A percentile compares a stretch with the other conserved stretches of the same genome.
Evolutionary conservation across 1,140 invertebrate genomes (phyloP).

Genomic region (Helicoverpa armigera): DNA sequence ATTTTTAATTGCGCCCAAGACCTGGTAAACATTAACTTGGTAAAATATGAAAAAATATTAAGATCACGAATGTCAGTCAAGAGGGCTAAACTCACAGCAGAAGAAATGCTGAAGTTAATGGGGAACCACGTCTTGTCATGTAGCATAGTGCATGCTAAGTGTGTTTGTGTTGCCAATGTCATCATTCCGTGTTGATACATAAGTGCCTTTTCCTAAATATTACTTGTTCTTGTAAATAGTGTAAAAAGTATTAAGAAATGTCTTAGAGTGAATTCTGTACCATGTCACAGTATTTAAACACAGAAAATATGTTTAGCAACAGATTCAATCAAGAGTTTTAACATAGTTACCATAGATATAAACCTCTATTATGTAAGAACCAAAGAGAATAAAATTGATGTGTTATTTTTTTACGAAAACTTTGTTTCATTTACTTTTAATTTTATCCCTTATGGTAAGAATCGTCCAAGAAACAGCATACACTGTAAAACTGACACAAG

Average conservation of each 20-base stretch:
- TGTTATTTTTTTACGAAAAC: conserved; percentile 40
- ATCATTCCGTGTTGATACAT: not conserved
- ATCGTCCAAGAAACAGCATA: too few relatives aligned
- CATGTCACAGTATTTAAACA: not conserved
- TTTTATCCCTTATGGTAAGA: too few relatives aligned
- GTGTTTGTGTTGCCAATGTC: not conserved
- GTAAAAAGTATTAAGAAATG: conserved; percentile 4
- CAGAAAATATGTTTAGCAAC: not conserved
- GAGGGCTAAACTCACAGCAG: too few relatives aligned
- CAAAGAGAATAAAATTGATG: conserved; percentile 66
- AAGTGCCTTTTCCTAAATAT: not conserved
- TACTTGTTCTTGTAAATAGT: conserved; percentile 1
- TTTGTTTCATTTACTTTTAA: not conserved
- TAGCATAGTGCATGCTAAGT: not conserved
- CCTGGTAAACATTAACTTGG: too few relatives aligned
- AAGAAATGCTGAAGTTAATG: too few relatives aligned
- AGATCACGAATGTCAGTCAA: too few relatives aligned
- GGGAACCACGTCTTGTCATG: not conserved
- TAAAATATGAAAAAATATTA: too few relatives aligned
- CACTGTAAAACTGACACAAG: too few relatives aligned
- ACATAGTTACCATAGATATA: conserved; percentile 42
- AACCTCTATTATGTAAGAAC: conserved; percentile 61
- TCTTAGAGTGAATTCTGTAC: not conserved
- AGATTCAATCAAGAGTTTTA: not conserved
- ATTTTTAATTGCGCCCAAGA: not conserved